Base-by-base conservation (phyloP, 2,797 vertebrate genomes). In the Merluccius polli region DNA sequence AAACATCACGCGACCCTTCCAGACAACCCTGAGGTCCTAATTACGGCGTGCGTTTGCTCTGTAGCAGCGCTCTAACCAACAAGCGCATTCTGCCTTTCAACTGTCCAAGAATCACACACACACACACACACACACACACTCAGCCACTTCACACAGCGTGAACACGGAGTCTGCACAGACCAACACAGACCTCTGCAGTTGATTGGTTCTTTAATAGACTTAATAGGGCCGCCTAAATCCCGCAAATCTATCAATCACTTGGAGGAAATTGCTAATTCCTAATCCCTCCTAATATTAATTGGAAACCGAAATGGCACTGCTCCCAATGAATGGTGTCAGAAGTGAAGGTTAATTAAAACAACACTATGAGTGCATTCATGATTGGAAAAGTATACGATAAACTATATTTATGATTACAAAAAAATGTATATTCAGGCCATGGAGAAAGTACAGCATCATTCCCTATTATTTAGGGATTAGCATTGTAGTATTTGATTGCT, bases 21-120 rank as follows among this genome's bases (percentile, higher is more conserved):
- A 63, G 36, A 75, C 21, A n/a, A 24, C 73, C 80, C 75, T 52
- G 21, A 6, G 41, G 79, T 78, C 77, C 29, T 82, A 77, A 75
- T 79, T 83, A 76, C 32, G 8, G n/a, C 59, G 65, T 52, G 32
- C 52, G 74, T n/a, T n/a, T 21, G 0, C 36, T 44, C 59, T 9
- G 21, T 32, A 48, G 18, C 16, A 16, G 41, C 33, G 29, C 11
- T 29, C 33, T 67, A 44, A 71, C 65, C 44, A 69, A 48, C 67
- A 52, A 16, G 10, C 6, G 15, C 24, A 15, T 38, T 59, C 77
- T 75, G 71, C 32, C 77, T 83, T 82, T 63, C 71, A 72, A 74
- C 63, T 27, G 2, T 10, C 70, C 27, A 52, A 67, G 59, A 16
- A 68, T 18, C 36, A 33, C 72, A 69, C 33, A 32, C 35, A 44